phyloP scores from a whole-genome alignment of 2,113 vertebrate genomes.

The Ellobius talpinus region DNA sequence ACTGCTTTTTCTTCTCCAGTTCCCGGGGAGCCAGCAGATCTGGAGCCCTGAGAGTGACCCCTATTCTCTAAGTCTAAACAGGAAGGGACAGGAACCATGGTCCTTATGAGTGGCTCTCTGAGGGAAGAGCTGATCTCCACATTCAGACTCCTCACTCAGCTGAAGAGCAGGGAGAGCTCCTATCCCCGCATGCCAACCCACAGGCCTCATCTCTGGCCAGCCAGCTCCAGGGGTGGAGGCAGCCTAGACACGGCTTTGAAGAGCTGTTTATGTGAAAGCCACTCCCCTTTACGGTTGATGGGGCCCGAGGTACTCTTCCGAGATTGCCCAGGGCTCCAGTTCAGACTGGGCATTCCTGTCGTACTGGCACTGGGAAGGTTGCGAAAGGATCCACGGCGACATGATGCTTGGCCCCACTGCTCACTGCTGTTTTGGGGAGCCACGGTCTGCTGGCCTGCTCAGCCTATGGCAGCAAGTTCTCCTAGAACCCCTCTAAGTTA shows the following conservation, averaged over 20 bases:
- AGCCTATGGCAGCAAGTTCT: not conserved
- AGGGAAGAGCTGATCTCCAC: not conserved
- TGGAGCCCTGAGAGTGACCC: not conserved
- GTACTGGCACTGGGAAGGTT: not conserved
- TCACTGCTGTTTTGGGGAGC: not conserved
- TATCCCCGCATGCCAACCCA: not conserved
- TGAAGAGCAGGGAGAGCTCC: not conserved
- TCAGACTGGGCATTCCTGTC: conserved; percentile 71
- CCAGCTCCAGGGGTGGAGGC: not conserved
- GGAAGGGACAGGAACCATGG: not conserved
- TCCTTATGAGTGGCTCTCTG: not conserved
- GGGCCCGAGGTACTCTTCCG: not conserved
- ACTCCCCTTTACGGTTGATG: not conserved
- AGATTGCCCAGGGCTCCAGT: not conserved
- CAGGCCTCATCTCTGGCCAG: not conserved
- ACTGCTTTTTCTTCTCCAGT: not conserved
- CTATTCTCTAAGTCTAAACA: not conserved
- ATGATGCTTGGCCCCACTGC: fast-evolving
- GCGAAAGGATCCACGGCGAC: not conserved
- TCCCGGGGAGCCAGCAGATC: not conserved
- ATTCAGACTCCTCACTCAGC: not conserved
- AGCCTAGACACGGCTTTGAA: not conserved
- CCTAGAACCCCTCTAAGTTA: no score
- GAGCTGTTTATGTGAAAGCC: conserved; percentile 21
- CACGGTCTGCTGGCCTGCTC: not conserved